Evolutionary conservation across 2,888 invertebrate genomes (phyloP).

Genomic region (Nymphalis c-album): DNA sequence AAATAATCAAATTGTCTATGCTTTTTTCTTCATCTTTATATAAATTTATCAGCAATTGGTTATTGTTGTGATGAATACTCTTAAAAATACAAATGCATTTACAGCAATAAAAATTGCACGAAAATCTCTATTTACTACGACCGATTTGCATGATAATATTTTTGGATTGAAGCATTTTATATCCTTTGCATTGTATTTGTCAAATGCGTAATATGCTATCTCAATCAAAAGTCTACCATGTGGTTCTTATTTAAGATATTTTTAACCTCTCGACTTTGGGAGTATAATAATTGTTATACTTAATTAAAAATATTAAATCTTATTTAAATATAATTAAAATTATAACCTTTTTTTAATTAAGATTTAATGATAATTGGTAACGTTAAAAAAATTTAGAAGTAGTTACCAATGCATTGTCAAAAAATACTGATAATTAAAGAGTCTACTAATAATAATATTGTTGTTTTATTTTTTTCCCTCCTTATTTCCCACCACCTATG

Average conservation of each 20-base stretch:
- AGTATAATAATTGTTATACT: slow-evolving; percentile 9
- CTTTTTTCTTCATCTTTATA: no score
- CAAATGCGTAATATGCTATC: not conserved
- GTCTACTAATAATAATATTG: slow-evolving; percentile 41
- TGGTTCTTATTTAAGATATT: slow-evolving; percentile 4
- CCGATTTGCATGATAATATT: not conserved
- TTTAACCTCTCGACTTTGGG: slow-evolving; percentile 5
- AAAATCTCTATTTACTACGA: not conserved
- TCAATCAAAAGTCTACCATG: slow-evolving; percentile 1
- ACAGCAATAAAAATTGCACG: slow-evolving; percentile 1
- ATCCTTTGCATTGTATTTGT: not conserved
- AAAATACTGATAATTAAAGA: slow-evolving; percentile 50
- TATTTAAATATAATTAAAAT: no score
- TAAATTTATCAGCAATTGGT: no score
- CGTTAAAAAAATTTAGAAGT: slow-evolving; percentile 56
- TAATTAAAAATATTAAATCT: no score
- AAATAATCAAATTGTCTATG: no score
- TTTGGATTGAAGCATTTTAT: not conserved
- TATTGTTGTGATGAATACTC: not conserved
- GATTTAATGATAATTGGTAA: slow-evolving; percentile 22
- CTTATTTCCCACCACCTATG: no score
- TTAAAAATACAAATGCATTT: slow-evolving; percentile 4
- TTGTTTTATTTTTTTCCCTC: slow-evolving; percentile 40
- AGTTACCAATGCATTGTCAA: slow-evolving; percentile 51
- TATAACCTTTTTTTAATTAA: no score